Conservation (phyloP, 1,140 invertebrate genomes). For the Carposina sasakii region DNA sequence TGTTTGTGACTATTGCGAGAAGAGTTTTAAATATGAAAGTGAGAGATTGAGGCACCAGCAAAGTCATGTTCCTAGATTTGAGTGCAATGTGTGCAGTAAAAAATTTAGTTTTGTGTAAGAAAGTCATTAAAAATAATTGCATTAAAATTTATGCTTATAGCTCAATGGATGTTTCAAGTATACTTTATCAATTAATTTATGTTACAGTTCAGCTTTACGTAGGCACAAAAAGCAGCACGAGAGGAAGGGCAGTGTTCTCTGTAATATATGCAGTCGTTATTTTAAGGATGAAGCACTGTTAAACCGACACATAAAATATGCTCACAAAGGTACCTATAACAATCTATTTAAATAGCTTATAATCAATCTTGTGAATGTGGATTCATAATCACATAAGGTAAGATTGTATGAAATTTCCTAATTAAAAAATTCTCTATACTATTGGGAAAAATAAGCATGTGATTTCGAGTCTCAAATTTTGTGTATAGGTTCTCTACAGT, state of each 20-base stretch:
- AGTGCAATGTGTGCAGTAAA: slow-evolving; percentile 51
- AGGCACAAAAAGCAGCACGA: slow-evolving; percentile 60
- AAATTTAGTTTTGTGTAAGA: slow-evolving; percentile 64
- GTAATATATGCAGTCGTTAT: slow-evolving; percentile 39
- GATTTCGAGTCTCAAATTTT: too few relatives aligned
- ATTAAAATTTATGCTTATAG: too few relatives aligned
- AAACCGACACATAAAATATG: slow-evolving; percentile 56
- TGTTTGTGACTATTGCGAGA: slow-evolving; percentile 47
- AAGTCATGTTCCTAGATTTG: slow-evolving; percentile 50
- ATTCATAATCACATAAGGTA: too few relatives aligned
- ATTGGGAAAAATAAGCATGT: too few relatives aligned
- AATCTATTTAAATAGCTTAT: slow-evolving; percentile 5
- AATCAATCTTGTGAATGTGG: too few relatives aligned
- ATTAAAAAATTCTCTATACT: too few relatives aligned
- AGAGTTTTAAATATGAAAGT: slow-evolving; percentile 58
- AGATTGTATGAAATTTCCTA: too few relatives aligned
- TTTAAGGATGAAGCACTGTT: slow-evolving; percentile 52
- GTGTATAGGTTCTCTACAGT: too few relatives aligned
- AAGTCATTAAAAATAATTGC: too few relatives aligned
- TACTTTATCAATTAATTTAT: too few relatives aligned
- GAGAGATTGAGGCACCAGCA: slow-evolving; percentile 56
- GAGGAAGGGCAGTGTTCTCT: slow-evolving; percentile 41
- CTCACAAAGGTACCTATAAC: slow-evolving; percentile 47
- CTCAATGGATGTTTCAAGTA: too few relatives aligned
- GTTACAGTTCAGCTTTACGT: slow-evolving; percentile 50